A percentile compares a stretch with the other conserved stretches of the same genome.
phyloP scores from a whole-genome alignment of 2,888 invertebrate genomes.

The Drosophila multiciliata region DNA sequence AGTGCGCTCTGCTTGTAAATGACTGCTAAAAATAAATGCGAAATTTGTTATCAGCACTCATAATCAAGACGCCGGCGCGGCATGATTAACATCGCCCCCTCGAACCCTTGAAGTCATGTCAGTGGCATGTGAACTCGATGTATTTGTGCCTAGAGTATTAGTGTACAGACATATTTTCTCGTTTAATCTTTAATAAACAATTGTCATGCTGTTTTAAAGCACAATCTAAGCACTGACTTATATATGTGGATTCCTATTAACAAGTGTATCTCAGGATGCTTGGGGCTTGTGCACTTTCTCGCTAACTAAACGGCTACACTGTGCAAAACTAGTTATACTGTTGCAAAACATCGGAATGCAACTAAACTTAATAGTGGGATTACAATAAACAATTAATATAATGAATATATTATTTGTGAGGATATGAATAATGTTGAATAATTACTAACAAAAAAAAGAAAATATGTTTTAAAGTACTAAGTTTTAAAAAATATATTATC shows the following conservation, averaged over 20 bases:
- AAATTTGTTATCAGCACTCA: conserved; percentile 57
- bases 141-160: conserved; percentile 3
- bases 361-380: neutral
- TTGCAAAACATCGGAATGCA: neutral
- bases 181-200: neutral
- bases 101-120: conserved; percentile 31
- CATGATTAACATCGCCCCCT: conserved; percentile 58
- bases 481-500: neutral
- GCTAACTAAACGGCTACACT: neutral
- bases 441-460: neutral
- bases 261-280: neutral
- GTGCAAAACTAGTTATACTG: neutral
- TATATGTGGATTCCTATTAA: conserved; percentile 5
- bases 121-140: conserved; percentile 42
- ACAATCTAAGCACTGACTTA: neutral
- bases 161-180: neutral
- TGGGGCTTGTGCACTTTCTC: conserved; percentile 9
- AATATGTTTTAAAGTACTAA: neutral
- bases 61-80: conserved; percentile 63
- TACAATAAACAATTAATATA: neutral
- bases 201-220: neutral
- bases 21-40: conserved; percentile 67
- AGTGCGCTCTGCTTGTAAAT: conserved; percentile 38
- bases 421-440: neutral
- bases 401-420: neutral